phyloP scores from a whole-genome alignment of 2,113 vertebrate species.

The Noctilio leporinus region DNA sequence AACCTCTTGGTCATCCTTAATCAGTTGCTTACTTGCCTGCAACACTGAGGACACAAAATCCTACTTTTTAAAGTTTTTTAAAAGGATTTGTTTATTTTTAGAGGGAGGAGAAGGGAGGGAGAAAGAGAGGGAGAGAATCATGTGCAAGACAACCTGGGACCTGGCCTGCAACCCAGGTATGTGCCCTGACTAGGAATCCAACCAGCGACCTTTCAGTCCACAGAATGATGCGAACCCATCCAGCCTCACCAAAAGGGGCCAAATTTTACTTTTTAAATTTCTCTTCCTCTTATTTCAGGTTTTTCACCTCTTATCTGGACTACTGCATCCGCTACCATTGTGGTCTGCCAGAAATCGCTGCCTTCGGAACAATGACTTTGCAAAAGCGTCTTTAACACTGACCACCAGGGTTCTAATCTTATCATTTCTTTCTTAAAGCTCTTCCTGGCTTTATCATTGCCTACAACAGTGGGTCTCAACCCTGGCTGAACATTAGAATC shows the following conservation, averaged over 20 bases:
- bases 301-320: background rate
- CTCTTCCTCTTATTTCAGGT: background rate
- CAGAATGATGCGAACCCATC: no score
- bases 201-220: no score
- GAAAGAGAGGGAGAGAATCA: no score
- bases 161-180: no score
- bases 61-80: background rate
- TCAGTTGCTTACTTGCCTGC: background rate
- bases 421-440: background rate
- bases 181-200: no score
- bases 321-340: background rate
- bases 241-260: background rate
- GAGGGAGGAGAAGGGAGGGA: no score
- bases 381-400: background rate
- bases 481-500: background rate
- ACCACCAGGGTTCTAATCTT: background rate
- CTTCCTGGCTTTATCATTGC: background rate
- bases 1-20: background rate
- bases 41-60: background rate
- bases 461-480: background rate
- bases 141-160: no score
- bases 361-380: background rate
- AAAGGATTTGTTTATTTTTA: no score
- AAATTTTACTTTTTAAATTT: background rate
- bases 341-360: background rate